Percentiles rank a stretch among this genome's conserved stretches.
phyloP scores from a whole-genome alignment of 2,888 invertebrate species.

The Thalpophila matura region DNA sequence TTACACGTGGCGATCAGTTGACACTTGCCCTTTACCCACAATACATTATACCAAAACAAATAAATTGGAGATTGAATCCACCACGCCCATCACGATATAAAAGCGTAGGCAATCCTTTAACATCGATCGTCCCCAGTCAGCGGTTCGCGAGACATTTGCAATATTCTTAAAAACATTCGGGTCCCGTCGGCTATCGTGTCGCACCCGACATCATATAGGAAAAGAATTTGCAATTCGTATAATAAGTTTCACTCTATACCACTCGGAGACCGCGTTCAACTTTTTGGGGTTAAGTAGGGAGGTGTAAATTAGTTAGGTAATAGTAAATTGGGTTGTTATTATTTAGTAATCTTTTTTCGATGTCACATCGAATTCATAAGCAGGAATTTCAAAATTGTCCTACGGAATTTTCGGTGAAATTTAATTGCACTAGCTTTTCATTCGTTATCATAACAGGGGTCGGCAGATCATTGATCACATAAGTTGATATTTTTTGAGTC shows the following conservation, averaged over 20 bases:
- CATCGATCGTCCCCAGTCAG: conserved; percentile 78
- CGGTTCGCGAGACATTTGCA: conserved; percentile 81
- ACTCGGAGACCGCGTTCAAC: conserved; percentile 36
- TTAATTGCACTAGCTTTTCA: too few relatives aligned
- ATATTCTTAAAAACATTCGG: conserved; percentile 85
- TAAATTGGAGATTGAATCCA: conserved; percentile 69
- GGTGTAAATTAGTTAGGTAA: conserved; percentile 35
- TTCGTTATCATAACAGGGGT: too few relatives aligned
- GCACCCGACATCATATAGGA: conserved; percentile 72
- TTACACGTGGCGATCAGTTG: conserved; percentile 44
- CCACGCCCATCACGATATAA: conserved; percentile 71
- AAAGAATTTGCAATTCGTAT: conserved; percentile 76
- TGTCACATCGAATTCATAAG: neutral
- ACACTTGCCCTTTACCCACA: conserved; percentile 51
- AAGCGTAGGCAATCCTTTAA: conserved; percentile 81
- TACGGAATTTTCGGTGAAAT: too few relatives aligned
- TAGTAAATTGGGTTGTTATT: conserved; percentile 13
- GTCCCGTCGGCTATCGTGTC: conserved; percentile 70
- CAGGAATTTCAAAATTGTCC: neutral
- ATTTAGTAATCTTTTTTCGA: neutral
- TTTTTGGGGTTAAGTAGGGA: conserved; percentile 46
- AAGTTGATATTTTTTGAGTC: too few relatives aligned
- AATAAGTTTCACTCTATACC: conserved; percentile 71
- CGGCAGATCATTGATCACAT: too few relatives aligned
- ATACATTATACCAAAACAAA: conserved; percentile 65